These are phyloP conservation scores for Apocheima hispidaria DNA, from an alignment of 2,888 invertebrate genomes.

Conservation along the genomic window DNA sequence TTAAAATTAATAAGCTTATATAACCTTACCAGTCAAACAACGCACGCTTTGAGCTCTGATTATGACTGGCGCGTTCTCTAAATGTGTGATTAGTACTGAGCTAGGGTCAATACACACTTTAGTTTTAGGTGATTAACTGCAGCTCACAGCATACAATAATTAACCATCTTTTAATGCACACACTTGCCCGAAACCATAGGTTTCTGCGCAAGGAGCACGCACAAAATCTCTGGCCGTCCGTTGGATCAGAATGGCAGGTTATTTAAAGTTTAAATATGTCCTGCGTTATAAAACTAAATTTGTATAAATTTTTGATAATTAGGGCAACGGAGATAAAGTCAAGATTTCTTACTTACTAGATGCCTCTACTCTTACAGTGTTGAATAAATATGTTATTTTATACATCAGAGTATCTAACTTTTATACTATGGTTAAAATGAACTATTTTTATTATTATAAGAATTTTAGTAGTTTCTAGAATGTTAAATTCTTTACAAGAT, in stretches of 20 bases:
- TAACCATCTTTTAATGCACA: too few relatives aligned
- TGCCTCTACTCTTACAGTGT: slow-evolving; percentile 16
- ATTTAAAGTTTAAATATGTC: not conserved
- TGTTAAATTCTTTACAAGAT: slow-evolving; percentile 32
- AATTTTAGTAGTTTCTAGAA: slow-evolving; percentile 19
- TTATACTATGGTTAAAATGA: slow-evolving; percentile 19
- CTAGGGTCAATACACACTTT: too few relatives aligned
- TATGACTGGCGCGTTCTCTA: too few relatives aligned
- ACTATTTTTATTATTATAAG: slow-evolving; percentile 18
- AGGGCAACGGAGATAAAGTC: slow-evolving; percentile 1
- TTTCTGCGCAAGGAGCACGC: not conserved
- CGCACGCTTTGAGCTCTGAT: too few relatives aligned
- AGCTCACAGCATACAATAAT: too few relatives aligned
- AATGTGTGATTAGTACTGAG: too few relatives aligned
- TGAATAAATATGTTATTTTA: slow-evolving; percentile 13
- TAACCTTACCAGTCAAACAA: too few relatives aligned
- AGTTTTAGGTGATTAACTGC: too few relatives aligned
- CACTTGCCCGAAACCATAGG: too few relatives aligned
- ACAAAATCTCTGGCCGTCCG: not conserved
- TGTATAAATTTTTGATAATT: not conserved
- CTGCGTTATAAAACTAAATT: not conserved
- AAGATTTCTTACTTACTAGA: slow-evolving; percentile 6
- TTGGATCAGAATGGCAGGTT: too few relatives aligned
- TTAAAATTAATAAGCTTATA: too few relatives aligned
- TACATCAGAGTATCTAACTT: slow-evolving; percentile 5